Percentiles rank a stretch among this genome's conserved stretches.
These are phyloP conservation scores for Sabatieria punctata DNA, from an alignment of 2,888 invertebrate species.

Conservation along the genomic window DNA sequence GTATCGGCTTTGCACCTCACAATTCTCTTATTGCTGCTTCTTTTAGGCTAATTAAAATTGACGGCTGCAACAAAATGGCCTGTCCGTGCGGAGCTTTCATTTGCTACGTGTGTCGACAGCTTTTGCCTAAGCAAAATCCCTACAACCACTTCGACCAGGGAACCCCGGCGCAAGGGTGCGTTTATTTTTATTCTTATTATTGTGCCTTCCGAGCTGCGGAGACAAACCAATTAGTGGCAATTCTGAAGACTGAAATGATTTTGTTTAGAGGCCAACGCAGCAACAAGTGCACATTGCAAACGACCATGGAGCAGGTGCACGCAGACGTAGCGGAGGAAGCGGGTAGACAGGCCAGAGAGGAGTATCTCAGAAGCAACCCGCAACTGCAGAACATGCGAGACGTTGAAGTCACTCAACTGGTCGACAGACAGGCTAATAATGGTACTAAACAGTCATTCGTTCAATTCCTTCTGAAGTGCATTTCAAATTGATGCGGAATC, in stretches of 20 bases:
- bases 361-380: neutral
- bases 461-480: too few species aligned
- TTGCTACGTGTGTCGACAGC: conserved; percentile 43
- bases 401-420: neutral
- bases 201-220: neutral
- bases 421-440: neutral
- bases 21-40: neutral
- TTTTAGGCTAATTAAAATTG: conserved; percentile 37
- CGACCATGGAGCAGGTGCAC: neutral
- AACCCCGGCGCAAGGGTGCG: neutral
- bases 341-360: neutral
- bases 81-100: conserved; percentile 42
- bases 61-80: conserved; percentile 44
- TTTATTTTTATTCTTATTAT: neutral
- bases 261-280: neutral
- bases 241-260: neutral
- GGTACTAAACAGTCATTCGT: neutral
- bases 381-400: neutral
- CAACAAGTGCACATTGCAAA: neutral
- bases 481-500: too few species aligned
- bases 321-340: conserved; percentile 2
- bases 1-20: too few species aligned
- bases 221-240: neutral
- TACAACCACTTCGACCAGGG: conserved; percentile 4
- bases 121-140: neutral